Conservation (phyloP, 53 echinoderm and acorn worm species). For the Arbacia lixula region DNA sequence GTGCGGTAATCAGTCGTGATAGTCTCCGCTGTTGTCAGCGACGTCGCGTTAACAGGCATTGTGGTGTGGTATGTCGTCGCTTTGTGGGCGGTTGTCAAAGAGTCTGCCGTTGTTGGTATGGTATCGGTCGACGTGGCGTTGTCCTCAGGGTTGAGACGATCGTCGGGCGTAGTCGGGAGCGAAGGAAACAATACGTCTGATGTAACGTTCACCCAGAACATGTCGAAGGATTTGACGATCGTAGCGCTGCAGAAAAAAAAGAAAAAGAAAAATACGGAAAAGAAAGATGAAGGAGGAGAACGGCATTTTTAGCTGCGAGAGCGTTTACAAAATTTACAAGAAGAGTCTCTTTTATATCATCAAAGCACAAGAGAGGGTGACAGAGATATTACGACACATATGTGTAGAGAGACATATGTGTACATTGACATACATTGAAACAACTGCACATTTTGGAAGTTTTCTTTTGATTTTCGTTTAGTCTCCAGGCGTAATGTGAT, state of each 20-base stretch:
- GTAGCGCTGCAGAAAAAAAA: conserved; percentile 15
- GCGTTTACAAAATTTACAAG: too few relatives aligned
- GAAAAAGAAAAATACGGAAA: too few relatives aligned
- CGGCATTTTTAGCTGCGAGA: too few relatives aligned
- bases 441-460: too few relatives aligned
- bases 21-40: neutral
- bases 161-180: neutral
- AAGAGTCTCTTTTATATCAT: too few relatives aligned
- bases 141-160: neutral
- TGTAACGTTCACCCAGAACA: conserved; percentile 18
- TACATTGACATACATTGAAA: too few relatives aligned
- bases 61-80: neutral
- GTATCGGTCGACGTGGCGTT: conserved; percentile 22
- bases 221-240: conserved; percentile 13
- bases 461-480: too few relatives aligned
- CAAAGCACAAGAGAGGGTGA: too few relatives aligned
- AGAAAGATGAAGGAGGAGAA: too few relatives aligned
- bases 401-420: too few relatives aligned
- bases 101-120: neutral
- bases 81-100: neutral
- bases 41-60: neutral
- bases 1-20: neutral
- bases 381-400: too few relatives aligned
- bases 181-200: conserved; percentile 20
- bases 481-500: too few relatives aligned